phyloP scores from a whole-genome alignment of 2,113 vertebrate species.

The Beaufortia kweichowensis region DNA sequence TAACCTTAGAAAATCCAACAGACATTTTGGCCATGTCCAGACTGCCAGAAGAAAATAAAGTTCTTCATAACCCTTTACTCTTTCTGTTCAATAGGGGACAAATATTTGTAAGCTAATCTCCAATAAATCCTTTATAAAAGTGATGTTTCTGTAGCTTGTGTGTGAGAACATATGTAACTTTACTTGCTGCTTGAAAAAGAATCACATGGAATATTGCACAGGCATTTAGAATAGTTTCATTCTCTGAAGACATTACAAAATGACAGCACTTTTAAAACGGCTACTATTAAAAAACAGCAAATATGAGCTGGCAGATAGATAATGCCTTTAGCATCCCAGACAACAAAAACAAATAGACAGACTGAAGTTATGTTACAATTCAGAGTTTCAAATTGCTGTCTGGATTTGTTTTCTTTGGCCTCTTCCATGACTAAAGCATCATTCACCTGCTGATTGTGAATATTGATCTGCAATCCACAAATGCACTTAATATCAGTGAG shows the following conservation, averaged over 20 bases:
- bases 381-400: conserved; percentile 52
- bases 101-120: no score
- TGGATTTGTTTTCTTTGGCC: conserved; percentile 58
- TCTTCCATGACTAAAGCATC: conserved; percentile 59
- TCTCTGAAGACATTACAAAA: neutral
- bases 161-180: no score
- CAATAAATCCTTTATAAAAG: no score
- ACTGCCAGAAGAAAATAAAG: conserved; percentile 13
- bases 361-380: conserved; percentile 48
- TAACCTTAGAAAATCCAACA: conserved; percentile 15
- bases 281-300: conserved; percentile 44
- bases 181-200: no score
- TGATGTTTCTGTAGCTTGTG: no score
- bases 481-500: conserved; percentile 60
- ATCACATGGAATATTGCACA: neutral
- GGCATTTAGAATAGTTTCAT: neutral
- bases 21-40: neutral
- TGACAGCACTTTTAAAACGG: conserved; percentile 38
- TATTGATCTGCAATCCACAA: conserved; percentile 65
- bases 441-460: conserved; percentile 64
- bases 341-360: conserved; percentile 14
- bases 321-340: conserved; percentile 12
- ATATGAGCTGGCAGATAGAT: conserved; percentile 32
- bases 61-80: conserved; percentile 4
- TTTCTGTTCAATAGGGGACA: neutral